Base-by-base conservation (phyloP, 2,113 vertebrate species). In the Todiramphus saurophagus region DNA sequence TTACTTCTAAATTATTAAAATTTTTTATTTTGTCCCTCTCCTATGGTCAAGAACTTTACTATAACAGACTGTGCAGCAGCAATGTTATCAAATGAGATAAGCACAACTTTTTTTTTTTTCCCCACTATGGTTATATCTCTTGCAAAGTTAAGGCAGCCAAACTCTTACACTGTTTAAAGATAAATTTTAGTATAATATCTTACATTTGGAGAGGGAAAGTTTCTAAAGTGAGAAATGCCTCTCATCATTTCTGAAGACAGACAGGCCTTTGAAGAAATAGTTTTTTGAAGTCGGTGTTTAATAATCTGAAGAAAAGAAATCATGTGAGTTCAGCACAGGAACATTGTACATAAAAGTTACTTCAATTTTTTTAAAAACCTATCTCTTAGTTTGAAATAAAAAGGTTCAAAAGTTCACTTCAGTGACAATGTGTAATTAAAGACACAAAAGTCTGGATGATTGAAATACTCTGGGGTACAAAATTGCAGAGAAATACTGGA, bases 271-370 rank as follows among this genome's bases (percentile, higher is more conserved):
- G 92, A 95, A 94, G 91, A 93, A 89, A 85, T 2, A 84, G 25
- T 31, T 92, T 87, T 94, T 94, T 93, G 89, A 97, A 95, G 94
- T 94, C 41, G 23, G 37, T 55, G 74, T 73, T 94, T 95, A 96
- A 94, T 89, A 94, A 84, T 68, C 48, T 79, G 41, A 66, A 74
- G 13, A 89, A 31, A 35, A 92, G 76, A 53, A 94, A 63, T 58
- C 35, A 59, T 16, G 58, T 76, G 72, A 89, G 89, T 80, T 79
- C 89, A 72, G 53, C 18, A 67, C 37, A 77, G 30, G 58, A 96
- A 87, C 66, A 69, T 11, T 75, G 48, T 41, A 84, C n/a, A 76
- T 79, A 75, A 93, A 94, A 91, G 86, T 82, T 53, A 58, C 66
- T 86, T 94, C 74, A 11, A 5, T 20, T 12, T 95, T 84, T 23